phyloP scores from a whole-genome alignment of 2,888 invertebrate species.

The Coelogynopora nodosa region DNA sequence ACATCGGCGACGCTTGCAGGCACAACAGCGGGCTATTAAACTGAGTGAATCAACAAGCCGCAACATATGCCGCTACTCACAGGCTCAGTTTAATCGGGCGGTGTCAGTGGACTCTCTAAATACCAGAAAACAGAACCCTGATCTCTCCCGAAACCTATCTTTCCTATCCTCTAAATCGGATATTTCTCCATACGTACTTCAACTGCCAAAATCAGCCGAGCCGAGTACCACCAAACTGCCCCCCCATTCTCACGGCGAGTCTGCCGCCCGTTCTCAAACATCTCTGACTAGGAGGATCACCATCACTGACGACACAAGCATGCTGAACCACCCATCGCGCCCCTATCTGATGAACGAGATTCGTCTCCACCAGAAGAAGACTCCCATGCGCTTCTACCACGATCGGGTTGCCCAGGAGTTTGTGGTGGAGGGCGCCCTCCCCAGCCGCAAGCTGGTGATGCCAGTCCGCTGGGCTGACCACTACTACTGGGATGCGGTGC shows the following conservation, averaged over 20 bases:
- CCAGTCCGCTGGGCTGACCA: neutral
- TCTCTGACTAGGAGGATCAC: neutral
- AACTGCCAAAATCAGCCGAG: neutral
- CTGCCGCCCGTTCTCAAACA: neutral
- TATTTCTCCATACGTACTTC: neutral
- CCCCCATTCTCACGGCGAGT: neutral
- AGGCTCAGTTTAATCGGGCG: neutral
- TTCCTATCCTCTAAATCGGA: neutral
- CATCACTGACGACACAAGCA: no score
- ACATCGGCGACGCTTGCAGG: neutral
- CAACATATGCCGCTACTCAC: neutral
- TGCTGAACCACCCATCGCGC: neutral
- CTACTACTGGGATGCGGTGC: neutral
- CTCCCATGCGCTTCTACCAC: neutral
- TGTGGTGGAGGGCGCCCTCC: neutral
- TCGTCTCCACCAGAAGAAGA: neutral
- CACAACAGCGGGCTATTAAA: neutral
- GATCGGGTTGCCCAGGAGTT: neutral
- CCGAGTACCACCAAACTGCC: no score
- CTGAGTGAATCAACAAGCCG: neutral
- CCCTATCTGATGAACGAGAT: neutral
- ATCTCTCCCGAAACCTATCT: neutral
- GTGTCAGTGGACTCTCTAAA: neutral
- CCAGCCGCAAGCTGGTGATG: neutral
- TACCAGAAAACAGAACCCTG: neutral